A percentile compares a stretch with the other conserved stretches of the same genome.
These are phyloP conservation scores for Boloria selene DNA, from an alignment of 2,888 invertebrate species.

Conservation along the genomic window DNA sequence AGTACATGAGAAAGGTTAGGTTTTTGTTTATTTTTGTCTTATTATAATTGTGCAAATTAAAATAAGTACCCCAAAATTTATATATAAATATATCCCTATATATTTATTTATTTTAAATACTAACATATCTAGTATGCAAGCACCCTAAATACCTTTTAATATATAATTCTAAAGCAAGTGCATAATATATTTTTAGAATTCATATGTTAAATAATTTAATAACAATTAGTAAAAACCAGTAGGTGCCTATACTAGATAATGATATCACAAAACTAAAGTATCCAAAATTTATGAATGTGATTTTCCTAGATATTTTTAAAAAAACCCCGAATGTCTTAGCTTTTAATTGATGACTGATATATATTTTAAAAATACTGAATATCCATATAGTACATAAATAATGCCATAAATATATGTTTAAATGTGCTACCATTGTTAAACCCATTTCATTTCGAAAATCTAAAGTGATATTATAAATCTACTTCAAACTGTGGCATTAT, in stretches of 20 bases:
- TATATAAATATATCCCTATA: background rate
- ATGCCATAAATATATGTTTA: constrained; percentile 7
- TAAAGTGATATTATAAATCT: constrained; percentile 19
- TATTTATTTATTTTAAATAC: background rate
- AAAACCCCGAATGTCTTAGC: background rate
- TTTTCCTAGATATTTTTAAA: background rate
- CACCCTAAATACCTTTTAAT: too few relatives aligned
- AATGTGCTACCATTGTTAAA: constrained; percentile 44
- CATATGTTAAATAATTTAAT: too few relatives aligned
- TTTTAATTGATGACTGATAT: background rate
- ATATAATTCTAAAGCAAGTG: too few relatives aligned
- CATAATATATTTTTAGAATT: too few relatives aligned
- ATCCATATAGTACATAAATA: background rate
- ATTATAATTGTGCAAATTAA: too few relatives aligned
- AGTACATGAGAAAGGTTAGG: too few relatives aligned
- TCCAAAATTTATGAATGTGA: background rate
- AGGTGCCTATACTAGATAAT: too few relatives aligned
- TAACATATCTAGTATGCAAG: too few relatives aligned
- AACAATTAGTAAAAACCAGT: too few relatives aligned
- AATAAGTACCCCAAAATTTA: background rate
- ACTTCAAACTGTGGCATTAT: constrained; percentile 36
- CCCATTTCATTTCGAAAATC: constrained; percentile 35
- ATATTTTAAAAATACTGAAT: too few relatives aligned
- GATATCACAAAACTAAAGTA: too few relatives aligned
- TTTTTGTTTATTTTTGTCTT: too few relatives aligned